Conservation (phyloP, 2,888 invertebrate species). For the Patella depressa region DNA sequence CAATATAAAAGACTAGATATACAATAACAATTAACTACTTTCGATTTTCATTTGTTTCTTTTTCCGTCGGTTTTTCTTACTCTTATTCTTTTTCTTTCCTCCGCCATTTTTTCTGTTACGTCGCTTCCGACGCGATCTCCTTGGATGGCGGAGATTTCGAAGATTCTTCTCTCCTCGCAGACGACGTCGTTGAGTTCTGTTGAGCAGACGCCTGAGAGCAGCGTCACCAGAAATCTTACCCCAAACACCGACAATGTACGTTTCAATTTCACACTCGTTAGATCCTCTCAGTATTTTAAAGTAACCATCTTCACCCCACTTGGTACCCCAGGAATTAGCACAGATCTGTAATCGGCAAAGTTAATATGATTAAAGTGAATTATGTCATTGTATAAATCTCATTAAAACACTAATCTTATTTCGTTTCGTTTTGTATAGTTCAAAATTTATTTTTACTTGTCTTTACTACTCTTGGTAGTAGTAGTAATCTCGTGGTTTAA, state of each 20-base stretch:
- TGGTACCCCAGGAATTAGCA: constrained; percentile 92
- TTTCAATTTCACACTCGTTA: constrained; percentile 92
- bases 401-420: too few species aligned
- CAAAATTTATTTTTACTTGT: too few species aligned
- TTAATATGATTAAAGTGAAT: not conserved
- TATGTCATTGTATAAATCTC: too few species aligned
- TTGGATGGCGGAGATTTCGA: constrained; percentile 14
- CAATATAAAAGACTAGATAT: too few species aligned
- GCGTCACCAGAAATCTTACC: constrained; percentile 50
- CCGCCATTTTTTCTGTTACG: not conserved
- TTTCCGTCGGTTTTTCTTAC: not conserved
- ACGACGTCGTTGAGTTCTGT: constrained; percentile 32
- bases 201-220: constrained; percentile 35
- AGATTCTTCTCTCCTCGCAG: constrained; percentile 20
- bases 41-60: not conserved
- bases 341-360: constrained; percentile 78
- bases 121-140: constrained; percentile 14
- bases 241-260: constrained; percentile 87
- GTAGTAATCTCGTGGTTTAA: too few species aligned
- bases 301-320: constrained; percentile 93
- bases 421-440: too few species aligned
- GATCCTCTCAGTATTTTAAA: constrained; percentile 88
- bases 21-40: too few species aligned
- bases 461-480: too few species aligned
- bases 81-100: constrained; percentile 6